Percentiles rank a stretch among this genome's conserved stretches.
Evolutionary conservation across 2,888 invertebrate genomes (phyloP).

Genomic region (Dynastes maya): DNA sequence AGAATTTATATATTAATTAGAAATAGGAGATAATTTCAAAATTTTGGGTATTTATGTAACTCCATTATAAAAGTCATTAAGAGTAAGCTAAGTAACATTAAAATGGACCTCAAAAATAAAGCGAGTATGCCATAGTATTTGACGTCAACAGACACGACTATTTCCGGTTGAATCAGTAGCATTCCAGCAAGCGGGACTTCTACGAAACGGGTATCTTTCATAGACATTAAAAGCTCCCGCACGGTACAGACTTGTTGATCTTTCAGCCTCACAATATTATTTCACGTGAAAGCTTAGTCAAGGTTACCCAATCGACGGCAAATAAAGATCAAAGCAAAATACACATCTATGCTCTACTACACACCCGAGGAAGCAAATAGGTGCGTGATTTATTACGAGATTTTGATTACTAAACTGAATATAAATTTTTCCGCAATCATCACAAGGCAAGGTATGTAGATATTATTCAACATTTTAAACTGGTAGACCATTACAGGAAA

Average conservation of each 20-base stretch:
- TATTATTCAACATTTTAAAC: too few relatives aligned
- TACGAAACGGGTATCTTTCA: background rate
- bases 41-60: too few relatives aligned
- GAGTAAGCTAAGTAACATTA: too few relatives aligned
- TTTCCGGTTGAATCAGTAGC: conserved; percentile 16
- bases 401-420: conserved; percentile 20
- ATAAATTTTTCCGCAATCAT: background rate
- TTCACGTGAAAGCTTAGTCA: conserved; percentile 36
- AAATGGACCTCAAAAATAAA: too few relatives aligned
- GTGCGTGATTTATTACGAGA: conserved; percentile 2
- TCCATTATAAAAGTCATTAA: too few relatives aligned
- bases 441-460: too few relatives aligned
- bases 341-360: conserved; percentile 12
- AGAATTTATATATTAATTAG: too few relatives aligned
- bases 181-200: conserved; percentile 1
- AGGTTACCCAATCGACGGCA: conserved; percentile 28
- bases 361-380: conserved; percentile 10
- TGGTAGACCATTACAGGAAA: too few relatives aligned
- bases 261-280: conserved; percentile 20
- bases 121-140: background rate
- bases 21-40: too few relatives aligned
- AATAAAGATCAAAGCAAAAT: conserved; percentile 39
- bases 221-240: background rate
- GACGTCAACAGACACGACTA: background rate
- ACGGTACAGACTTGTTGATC: conserved; percentile 13